A percentile compares a stretch with the other conserved stretches of the same genome.
Conservation (phyloP, 2,797 vertebrate genomes). For the Chlorospingus flavigularis region DNA sequence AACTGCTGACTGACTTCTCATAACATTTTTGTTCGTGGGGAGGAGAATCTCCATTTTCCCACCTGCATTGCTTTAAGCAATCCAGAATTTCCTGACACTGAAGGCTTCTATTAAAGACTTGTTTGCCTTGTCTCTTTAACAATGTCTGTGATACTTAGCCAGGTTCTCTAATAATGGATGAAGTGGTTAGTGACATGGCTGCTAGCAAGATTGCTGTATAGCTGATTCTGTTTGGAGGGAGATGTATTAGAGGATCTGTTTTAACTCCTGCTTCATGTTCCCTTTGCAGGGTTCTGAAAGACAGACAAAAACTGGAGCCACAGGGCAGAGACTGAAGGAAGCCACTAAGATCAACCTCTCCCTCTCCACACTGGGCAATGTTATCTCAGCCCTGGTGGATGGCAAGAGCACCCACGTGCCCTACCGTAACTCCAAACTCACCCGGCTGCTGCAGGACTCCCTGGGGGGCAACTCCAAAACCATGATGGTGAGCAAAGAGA, state of each 20-base stretch:
- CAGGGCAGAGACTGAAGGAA: conserved; percentile 95
- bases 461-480: conserved; percentile 98
- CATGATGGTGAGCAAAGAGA: conserved; percentile 88
- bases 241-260: background rate
- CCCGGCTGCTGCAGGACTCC: conserved; percentile 94
- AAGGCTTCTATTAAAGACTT: background rate
- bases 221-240: background rate
- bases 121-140: background rate
- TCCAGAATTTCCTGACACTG: background rate
- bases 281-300: conserved; percentile 89
- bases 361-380: conserved; percentile 96
- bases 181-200: background rate
- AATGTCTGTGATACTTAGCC: background rate
- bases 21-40: fast-evolving
- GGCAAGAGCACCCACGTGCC: conserved; percentile 98
- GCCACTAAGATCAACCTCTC: conserved; percentile 99
- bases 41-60: background rate
- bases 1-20: background rate
- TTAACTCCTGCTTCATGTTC: background rate
- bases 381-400: conserved; percentile 96
- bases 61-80: background rate
- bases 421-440: conserved; percentile 97
- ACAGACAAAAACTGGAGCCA: conserved; percentile 97
- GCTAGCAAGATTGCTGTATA: background rate
- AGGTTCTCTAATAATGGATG: background rate